Evolutionary conservation across 2,797 vertebrate genomes (phyloP).

Genomic region (Melanotaenia parkinsoni): DNA sequence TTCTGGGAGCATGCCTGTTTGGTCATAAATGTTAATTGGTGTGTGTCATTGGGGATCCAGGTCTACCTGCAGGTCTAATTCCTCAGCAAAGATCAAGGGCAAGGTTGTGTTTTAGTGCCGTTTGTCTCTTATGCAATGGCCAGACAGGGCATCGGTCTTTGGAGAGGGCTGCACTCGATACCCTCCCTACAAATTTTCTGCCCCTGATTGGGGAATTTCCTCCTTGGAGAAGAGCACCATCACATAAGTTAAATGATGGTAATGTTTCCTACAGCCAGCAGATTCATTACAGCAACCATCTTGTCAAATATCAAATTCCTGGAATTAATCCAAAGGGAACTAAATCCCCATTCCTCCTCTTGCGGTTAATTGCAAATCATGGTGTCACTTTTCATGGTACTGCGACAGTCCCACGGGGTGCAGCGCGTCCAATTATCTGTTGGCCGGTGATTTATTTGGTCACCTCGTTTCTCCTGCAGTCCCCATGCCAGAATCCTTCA

Average conservation of each 20-base stretch:
- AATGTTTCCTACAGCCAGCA: conserved; percentile 56
- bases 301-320: conserved; percentile 65
- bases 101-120: not conserved
- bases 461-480: conserved; percentile 60
- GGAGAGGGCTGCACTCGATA: not conserved
- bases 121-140: not conserved
- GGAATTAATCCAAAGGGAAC: conserved; percentile 68
- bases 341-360: conserved; percentile 56
- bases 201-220: conserved; percentile 27
- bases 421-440: conserved; percentile 74
- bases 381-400: conserved; percentile 68
- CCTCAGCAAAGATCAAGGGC: not conserved
- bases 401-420: conserved; percentile 61
- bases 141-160: not conserved
- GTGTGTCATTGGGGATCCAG: conserved; percentile 25
- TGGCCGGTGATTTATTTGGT: conserved; percentile 77
- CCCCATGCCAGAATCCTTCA: conserved; percentile 48
- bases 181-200: conserved; percentile 13
- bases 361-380: conserved; percentile 79
- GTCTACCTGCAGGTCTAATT: conserved; percentile 26
- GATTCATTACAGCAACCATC: conserved; percentile 59
- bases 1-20: not conserved
- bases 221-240: conserved; percentile 21
- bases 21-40: conserved; percentile 24
- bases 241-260: conserved; percentile 62